Base-by-base conservation (phyloP, 2,888 invertebrate genomes). In the Phaedon cochleariae region DNA sequence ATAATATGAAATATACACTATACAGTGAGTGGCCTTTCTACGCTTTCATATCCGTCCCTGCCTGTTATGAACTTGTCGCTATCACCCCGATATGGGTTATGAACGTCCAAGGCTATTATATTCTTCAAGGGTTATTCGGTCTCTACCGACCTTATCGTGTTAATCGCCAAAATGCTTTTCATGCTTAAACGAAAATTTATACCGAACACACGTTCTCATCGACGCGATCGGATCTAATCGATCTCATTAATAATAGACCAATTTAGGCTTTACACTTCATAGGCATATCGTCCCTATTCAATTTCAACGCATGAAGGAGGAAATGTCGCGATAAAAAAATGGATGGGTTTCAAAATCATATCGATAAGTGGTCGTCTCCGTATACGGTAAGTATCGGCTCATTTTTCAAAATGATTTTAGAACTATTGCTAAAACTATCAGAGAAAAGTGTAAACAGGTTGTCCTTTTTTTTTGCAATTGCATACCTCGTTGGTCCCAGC, bases 131-230 rank as follows among this genome's bases (percentile, higher is more conserved):
- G 72, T 73, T 69, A 71, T 73, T 73, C 73, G 64, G 65, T 66
- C 60, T 65, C 61, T 59, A 69, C 66, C 63, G 60, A 68, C 72
- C 73, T 76, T 77, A 78, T 76, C 76, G 73, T 69, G 57, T 65
- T 74, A 72, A 78, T 77, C 77, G 72, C 54, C 65, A 72, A 76
- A 74, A 74, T 72, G 75, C 75, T 73, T 72, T 75, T 76, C 70
- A 76, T 74, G 74, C 74, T 71, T 70, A 69, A 71, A 73, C 64
- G 68, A 64, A 65, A 67, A 67, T 67, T 62, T 62, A 66, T 63
- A 62, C 65, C 59, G 52, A 62, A 64, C 66, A 41, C 41, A 41
- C 41, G 41, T 41, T 41, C 15, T 41, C 41, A 41, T 41, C 41
- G 41, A 41, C 41, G n/a, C n/a, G 41, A n/a, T 41, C 41, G 12